Evolutionary conservation across 2,888 invertebrate genomes (phyloP).

Genomic region (Tachina grossa): DNA sequence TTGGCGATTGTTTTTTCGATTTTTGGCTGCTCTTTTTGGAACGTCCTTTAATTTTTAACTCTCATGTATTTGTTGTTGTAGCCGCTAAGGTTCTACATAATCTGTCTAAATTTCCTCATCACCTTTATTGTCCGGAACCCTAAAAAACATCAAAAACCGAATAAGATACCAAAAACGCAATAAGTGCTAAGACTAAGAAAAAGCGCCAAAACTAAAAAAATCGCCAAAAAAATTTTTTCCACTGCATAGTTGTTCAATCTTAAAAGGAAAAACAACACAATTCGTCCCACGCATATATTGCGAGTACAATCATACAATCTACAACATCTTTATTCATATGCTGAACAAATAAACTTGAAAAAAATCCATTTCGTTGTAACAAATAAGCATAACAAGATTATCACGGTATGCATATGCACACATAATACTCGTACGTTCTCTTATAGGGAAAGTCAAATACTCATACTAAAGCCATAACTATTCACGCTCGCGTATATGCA

Average conservation of each 20-base stretch:
- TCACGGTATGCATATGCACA: slow-evolving; percentile 12
- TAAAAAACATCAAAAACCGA: too few relatives aligned
- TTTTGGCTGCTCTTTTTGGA: too few relatives aligned
- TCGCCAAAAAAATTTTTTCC: not conserved
- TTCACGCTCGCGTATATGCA: not conserved
- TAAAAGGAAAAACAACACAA: not conserved
- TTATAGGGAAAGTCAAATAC: slow-evolving; percentile 5
- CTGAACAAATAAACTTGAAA: slow-evolving; percentile 57
- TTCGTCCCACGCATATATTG: slow-evolving; percentile 4
- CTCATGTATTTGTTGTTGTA: too few relatives aligned
- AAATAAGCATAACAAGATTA: slow-evolving; percentile 69
- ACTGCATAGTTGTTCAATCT: not conserved
- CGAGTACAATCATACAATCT: slow-evolving; percentile 30
- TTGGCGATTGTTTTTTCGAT: too few relatives aligned
- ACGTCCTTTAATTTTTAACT: too few relatives aligned
- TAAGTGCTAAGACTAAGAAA: too few relatives aligned
- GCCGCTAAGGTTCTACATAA: too few relatives aligned
- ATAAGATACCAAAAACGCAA: too few relatives aligned
- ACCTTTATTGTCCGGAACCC: too few relatives aligned
- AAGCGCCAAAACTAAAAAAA: too few relatives aligned
- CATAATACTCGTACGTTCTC: not conserved
- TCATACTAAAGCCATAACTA: slow-evolving; percentile 17
- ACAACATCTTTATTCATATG: slow-evolving; percentile 58
- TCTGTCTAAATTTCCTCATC: too few relatives aligned
- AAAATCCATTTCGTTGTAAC: slow-evolving; percentile 65